Conservation (phyloP, 2,113 vertebrate genomes). For the Cololabis saira region DNA sequence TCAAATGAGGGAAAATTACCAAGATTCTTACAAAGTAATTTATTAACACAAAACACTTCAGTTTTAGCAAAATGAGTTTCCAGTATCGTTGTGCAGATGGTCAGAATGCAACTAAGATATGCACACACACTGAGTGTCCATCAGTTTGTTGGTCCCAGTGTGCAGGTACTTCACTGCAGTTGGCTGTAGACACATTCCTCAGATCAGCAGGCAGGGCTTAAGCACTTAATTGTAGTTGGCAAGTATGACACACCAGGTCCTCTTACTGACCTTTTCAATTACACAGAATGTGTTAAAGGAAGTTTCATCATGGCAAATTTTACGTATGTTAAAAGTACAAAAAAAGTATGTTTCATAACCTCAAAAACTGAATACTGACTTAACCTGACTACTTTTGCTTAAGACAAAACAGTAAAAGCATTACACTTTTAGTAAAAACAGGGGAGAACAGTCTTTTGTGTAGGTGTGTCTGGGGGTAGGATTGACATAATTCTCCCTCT, state of each 20-base stretch:
- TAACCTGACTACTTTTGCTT: slow-evolving; percentile 78
- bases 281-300: slow-evolving; percentile 57
- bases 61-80: slow-evolving; percentile 77
- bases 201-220: slow-evolving; percentile 70
- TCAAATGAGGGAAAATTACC: slow-evolving; percentile 43
- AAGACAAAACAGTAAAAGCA: slow-evolving; percentile 81
- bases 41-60: slow-evolving; percentile 83
- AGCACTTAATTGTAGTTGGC: slow-evolving; percentile 75
- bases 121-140: slow-evolving; percentile 68
- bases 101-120: slow-evolving; percentile 63
- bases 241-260: slow-evolving; percentile 57
- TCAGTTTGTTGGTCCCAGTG: slow-evolving; percentile 74
- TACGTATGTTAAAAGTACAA: slow-evolving; percentile 77
- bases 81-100: slow-evolving; percentile 74
- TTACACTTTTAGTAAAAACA: slow-evolving; percentile 79
- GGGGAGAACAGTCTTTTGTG: slow-evolving; percentile 79
- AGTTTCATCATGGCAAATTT: slow-evolving; percentile 76
- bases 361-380: slow-evolving; percentile 83
- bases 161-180: slow-evolving; percentile 65
- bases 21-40: slow-evolving; percentile 81
- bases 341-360: slow-evolving; percentile 74
- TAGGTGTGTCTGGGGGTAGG: slow-evolving; percentile 65
- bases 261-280: slow-evolving; percentile 62
- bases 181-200: slow-evolving; percentile 75
- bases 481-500: slow-evolving; percentile 65